phyloP scores from a whole-genome alignment of 2,797 vertebrate genomes.

The Paguma larvata region DNA sequence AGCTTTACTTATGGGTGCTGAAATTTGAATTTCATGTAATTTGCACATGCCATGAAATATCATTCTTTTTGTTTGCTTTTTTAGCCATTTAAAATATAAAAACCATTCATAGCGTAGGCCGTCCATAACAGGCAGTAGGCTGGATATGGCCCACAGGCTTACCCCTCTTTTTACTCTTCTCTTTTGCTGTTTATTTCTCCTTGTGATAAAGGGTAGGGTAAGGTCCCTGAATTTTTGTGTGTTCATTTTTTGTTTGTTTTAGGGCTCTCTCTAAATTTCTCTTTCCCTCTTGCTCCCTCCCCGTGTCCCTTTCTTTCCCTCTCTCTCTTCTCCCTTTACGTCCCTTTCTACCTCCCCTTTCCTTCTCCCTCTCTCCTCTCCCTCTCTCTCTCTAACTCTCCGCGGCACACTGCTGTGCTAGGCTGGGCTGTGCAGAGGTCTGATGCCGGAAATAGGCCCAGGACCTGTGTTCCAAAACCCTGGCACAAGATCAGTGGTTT shows the following conservation, averaged over 20 bases:
- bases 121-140: not conserved
- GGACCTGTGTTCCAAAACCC: constrained; percentile 73
- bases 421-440: not conserved
- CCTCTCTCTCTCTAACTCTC: not conserved
- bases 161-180: not conserved
- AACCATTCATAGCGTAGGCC: not conserved
- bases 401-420: not conserved
- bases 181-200: not conserved
- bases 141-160: not conserved
- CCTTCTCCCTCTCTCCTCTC: not conserved
- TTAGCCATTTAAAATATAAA: constrained; percentile 16
- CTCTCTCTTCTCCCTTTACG: not conserved
- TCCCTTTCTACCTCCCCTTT: not conserved
- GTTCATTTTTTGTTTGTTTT: constrained; percentile 34
- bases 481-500: constrained; percentile 80
- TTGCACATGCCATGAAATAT: not conserved
- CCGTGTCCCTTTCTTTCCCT: no score
- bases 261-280: not conserved
- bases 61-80: not conserved
- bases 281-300: no score
- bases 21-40: not conserved
- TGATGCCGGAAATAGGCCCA: constrained; percentile 71
- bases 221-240: not conserved
- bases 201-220: not conserved
- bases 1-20: not conserved